Evolutionary conservation across 2,113 vertebrate genomes (phyloP).

Genomic region (Ctenodactylus gundi): DNA sequence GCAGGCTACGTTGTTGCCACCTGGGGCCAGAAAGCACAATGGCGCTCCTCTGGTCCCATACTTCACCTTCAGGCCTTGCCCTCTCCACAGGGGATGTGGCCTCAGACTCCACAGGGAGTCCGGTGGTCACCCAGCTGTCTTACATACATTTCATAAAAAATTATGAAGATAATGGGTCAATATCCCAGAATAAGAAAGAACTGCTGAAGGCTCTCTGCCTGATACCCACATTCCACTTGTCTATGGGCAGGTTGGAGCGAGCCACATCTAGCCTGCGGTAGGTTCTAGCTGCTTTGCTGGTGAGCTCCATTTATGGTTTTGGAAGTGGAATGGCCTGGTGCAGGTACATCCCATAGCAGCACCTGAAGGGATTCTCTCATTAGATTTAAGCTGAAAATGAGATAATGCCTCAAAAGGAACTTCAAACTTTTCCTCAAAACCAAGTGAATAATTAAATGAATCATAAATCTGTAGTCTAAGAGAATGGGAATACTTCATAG

Average conservation of each 20-base stretch:
- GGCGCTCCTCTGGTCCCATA: constrained; percentile 16
- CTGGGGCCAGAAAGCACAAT: background rate
- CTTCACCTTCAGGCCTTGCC: constrained; percentile 25
- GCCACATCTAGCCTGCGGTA: background rate
- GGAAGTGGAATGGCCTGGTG: background rate
- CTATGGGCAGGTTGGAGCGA: background rate
- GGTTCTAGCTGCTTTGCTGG: background rate
- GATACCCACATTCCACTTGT: fast-evolving
- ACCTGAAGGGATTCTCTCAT: background rate
- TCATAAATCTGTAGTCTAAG: background rate
- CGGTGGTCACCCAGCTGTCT: background rate
- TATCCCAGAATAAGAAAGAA: background rate
- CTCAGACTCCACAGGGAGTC: background rate
- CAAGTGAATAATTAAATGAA: background rate
- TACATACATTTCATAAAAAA: background rate
- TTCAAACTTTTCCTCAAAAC: background rate
- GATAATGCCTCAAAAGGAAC: background rate
- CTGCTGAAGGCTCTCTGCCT: background rate
- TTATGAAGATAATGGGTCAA: no score
- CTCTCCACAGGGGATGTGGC: background rate
- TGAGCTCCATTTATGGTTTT: background rate
- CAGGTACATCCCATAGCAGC: background rate
- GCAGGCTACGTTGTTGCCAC: background rate
- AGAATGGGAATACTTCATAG: background rate
- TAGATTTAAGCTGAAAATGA: background rate